phyloP scores from a whole-genome alignment of 2,113 vertebrate species.

The Seriola dumerili region DNA sequence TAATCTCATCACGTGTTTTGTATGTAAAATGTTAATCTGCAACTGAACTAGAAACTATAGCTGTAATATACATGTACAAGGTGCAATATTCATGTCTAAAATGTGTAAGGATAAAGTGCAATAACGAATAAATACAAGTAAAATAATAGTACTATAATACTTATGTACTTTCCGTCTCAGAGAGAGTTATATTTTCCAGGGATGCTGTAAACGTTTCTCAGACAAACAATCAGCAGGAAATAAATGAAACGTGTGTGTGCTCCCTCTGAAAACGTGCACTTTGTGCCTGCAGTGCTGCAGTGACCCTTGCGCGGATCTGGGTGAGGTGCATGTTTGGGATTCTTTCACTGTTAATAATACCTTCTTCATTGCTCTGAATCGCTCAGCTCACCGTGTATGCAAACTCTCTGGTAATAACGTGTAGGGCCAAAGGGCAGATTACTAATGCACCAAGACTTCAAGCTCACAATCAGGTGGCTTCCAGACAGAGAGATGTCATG shows the following conservation, averaged over 20 bases:
- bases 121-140: no score
- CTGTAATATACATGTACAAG: no score
- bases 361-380: conserved; percentile 26
- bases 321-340: conserved; percentile 61
- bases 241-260: not conserved
- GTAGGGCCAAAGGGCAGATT: conserved; percentile 52
- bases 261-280: conserved; percentile 20
- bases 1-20: no score
- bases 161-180: no score
- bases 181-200: no score
- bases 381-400: conserved; percentile 11
- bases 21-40: no score
- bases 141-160: no score
- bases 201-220: no score
- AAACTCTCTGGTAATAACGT: conserved; percentile 18
- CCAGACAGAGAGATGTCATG: conserved; percentile 36
- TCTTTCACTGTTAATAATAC: conserved; percentile 58
- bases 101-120: no score
- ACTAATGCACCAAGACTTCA: conserved; percentile 50
- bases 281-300: conserved; percentile 23
- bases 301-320: conserved; percentile 18
- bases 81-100: no score
- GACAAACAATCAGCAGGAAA: not conserved
- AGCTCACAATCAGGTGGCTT: conserved; percentile 55
- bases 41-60: no score